Base-by-base conservation (phyloP, 2,797 vertebrate genomes). In the Lophius americanus region DNA sequence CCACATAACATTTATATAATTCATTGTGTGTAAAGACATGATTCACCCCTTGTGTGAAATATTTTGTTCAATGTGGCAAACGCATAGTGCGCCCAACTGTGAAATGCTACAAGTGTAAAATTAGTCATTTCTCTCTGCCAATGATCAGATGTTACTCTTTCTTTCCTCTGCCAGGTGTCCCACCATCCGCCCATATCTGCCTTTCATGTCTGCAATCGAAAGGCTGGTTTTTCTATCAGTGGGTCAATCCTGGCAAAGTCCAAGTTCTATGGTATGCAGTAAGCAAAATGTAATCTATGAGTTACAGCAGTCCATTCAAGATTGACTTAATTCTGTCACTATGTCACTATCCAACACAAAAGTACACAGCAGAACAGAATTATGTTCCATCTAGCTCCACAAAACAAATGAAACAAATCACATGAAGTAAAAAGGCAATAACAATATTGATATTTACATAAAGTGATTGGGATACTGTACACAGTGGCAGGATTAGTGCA, bases 141-240 rank as follows among this genome's bases (percentile, higher is more conserved):
- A 12, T 60, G 32, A 58, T 62, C 32, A 62, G 13, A 32, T 64
- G 1, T 72, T 23, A 23, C 8, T 51, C 66, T 66, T 51, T 52
- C 51, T 74, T 59, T 66, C 67, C 49, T 54, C 51, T 75, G 75
- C 23, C 89, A 99, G 98, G 96, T 99, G 67, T 98, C 97, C 38
- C 98, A 99, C 88, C 98, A 98, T 77, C 98, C 98, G 0, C 98
- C 98, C 1, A 94, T 99, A 88, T 97, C 98, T 14, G 97, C 96
- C 87, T 99, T 99, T 89, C 95, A 98, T 0, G 83, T 99, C 89
- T 97, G 96, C 93, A 99, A 99, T 85, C 94, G 93, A 73, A 98
- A 98, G 71, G 98, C 98, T 0, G 96, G 97, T 13, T 99, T 96
- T 90, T 96, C 95, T 68, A 94, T 99, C 60, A 95, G 92, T 9